Evolutionary conservation across 2,888 invertebrate species (phyloP), one percentile per base, ranked within the genome.

Genomic region (Pristionchus arcanus): DNA sequence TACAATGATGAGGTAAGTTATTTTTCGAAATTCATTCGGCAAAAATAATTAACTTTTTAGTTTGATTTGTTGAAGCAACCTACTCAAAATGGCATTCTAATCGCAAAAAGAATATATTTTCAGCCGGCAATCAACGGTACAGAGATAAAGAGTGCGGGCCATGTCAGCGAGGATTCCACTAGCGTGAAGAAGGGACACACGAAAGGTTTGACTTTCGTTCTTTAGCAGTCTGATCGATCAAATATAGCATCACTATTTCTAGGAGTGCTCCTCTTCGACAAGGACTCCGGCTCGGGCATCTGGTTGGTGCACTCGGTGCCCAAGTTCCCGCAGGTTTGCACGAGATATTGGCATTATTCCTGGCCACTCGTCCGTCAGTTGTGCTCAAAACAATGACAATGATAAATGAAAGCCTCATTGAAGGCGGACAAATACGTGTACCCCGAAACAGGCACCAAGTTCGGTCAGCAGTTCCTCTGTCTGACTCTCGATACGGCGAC

Each of bases 271-370:
- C 97, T 97, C 0, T 97, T 97, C 94, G 96, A 96, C 89, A 96
- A 96, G n/a, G 96, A 96, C 21, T 89, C 91, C 37, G 88, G 88
- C 1, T 77, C 55, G 59, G 98, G 98, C 5, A 96, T 98, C 93
- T 98, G 98, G 98, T 95, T 98, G 90, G 96, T 98, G 71, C 98
- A 98, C 96, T 98, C 98, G 37, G 97, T 98, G n/a, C 98, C 98
- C 0, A 96, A 97, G 93, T 98, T 97, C 96, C 98, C 98, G 1
- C 91, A 91, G 77, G 90, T 92, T 28, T 59, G 7, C 15, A 11
- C 15, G 53, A 53, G 7, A 11, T 15, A 15, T 53, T 53, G 15
- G 53, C 53, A 15, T 11, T 11, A 53, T n/a, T n/a, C n/a, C 53
- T 53, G 53, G 11, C 15, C 15, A 11, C 53, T 53, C 53, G 15